Percentiles rank a stretch among this genome's conserved stretches.
These are phyloP conservation scores for Antedon mediterranea DNA, from an alignment of 53 echinoderm and acorn worm genomes.

Conservation along the genomic window DNA sequence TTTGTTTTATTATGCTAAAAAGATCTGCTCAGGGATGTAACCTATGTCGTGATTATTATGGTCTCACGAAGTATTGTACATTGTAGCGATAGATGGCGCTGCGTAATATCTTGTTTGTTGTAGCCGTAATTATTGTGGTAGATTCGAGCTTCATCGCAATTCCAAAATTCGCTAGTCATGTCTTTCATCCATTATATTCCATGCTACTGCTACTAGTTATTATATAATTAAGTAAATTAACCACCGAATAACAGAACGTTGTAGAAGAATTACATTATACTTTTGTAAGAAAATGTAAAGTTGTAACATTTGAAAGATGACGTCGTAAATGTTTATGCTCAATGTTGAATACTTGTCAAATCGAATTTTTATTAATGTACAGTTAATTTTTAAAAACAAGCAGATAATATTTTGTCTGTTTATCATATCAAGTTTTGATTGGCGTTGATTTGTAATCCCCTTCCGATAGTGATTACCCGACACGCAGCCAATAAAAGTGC, in stretches of 20 bases:
- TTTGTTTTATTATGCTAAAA: background rate
- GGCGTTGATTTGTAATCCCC: background rate
- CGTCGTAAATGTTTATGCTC: no score
- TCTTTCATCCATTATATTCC: no score
- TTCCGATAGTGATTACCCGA: background rate
- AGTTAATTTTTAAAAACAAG: background rate
- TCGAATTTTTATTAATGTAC: no score
- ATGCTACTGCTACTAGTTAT: no score
- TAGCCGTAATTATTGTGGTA: no score
- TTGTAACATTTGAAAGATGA: no score
- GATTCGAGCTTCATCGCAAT: no score
- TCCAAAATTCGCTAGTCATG: no score
- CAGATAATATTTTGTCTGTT: background rate
- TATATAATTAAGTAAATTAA: no score
- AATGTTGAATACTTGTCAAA: no score
- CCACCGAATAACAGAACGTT: no score
- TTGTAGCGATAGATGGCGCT: background rate
- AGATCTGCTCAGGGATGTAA: background rate
- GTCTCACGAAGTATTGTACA: background rate
- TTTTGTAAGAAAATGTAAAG: background rate
- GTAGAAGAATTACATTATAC: background rate
- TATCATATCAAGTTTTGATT: background rate
- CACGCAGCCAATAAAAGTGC: background rate
- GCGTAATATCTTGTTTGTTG: background rate
- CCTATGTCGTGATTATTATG: background rate